Evolutionary conservation across 2,113 vertebrate genomes (phyloP), one percentile per base, ranked within the genome.

Genomic region (Bufo bufo): DNA sequence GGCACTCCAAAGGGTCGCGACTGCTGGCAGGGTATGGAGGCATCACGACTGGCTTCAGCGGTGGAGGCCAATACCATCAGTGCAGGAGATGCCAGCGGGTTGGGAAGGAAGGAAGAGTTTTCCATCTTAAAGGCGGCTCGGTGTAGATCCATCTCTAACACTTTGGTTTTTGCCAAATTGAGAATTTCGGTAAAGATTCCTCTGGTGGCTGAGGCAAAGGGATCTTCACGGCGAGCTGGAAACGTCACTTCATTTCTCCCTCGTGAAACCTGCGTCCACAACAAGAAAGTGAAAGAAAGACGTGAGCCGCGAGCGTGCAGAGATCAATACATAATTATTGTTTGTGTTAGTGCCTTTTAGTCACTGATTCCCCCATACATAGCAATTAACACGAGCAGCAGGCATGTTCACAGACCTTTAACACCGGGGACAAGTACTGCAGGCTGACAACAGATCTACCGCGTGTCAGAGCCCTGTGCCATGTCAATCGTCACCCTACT

Each of bases 101-200:
- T 99, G 93, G 98, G 98, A 90, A 99, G 96, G 90, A 99, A 99
- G 93, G 98, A 99, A 90, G 98, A 99, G 94, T 97, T 99, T 96
- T 99, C 98, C 98, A 99, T 99, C 95, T 99, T 99, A 96, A 99
- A 99, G 86, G 98, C 97, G 91, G 98, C 98, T 94, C 98, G 96
- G 95, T 99, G 98, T 94, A 99, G 97, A 96, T 99, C 98, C 98
- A 99, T 99, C 89, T 95, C 93, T 93, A 95, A 95, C 89, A 93
- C 93, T 93, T 93, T 93, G 61, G 61, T 59, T 84, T 20, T 89
- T 69, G 61, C 47, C 59, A 83, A 75, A 43, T 89, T 13, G 6
- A 56, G 19, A 66, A 63, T 47, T 56, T 61, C 16, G n/a, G 93
- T 95, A 93, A 23, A 9, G 90, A 93, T 91, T 95, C 95, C 93